Evolutionary conservation across 2,113 vertebrate species (phyloP).

Genomic region (Lamprotornis superbus): DNA sequence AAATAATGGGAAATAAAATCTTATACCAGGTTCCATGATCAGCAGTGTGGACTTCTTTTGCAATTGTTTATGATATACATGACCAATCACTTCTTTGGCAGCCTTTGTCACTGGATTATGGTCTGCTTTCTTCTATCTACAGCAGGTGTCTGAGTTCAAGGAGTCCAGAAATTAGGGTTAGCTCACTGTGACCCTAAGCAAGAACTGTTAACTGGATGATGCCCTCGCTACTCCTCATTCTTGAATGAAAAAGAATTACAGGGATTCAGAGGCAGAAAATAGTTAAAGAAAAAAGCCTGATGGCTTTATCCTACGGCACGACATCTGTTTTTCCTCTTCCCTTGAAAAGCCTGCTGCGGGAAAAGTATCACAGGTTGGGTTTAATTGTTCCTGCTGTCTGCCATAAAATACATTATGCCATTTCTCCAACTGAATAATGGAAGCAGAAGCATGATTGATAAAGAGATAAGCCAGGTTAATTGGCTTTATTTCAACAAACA

Average conservation of each 20-base stretch:
- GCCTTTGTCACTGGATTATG: background rate
- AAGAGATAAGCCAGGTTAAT: conserved; percentile 60
- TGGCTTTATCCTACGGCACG: background rate
- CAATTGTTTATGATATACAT: background rate
- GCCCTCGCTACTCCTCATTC: background rate
- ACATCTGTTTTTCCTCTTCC: background rate
- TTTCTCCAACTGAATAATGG: conserved; percentile 36
- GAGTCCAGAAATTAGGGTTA: background rate
- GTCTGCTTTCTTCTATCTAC: background rate
- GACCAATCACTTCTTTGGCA: background rate
- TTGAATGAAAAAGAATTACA: background rate
- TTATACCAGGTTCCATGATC: background rate
- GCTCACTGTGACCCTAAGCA: background rate
- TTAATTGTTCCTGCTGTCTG: conserved; percentile 35
- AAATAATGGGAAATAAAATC: background rate
- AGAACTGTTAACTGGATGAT: background rate
- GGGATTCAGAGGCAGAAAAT: background rate
- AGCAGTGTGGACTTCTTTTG: background rate
- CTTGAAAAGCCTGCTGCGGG: background rate
- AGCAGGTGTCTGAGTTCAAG: background rate
- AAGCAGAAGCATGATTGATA: conserved; percentile 50
- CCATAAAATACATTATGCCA: conserved; percentile 30
- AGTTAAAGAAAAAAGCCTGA: background rate
- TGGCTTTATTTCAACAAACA: conserved; percentile 63
- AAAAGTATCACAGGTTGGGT: background rate